These are phyloP conservation scores for Menura novaehollandiae DNA, from an alignment of 2,113 vertebrate species.

Conservation along the genomic window DNA sequence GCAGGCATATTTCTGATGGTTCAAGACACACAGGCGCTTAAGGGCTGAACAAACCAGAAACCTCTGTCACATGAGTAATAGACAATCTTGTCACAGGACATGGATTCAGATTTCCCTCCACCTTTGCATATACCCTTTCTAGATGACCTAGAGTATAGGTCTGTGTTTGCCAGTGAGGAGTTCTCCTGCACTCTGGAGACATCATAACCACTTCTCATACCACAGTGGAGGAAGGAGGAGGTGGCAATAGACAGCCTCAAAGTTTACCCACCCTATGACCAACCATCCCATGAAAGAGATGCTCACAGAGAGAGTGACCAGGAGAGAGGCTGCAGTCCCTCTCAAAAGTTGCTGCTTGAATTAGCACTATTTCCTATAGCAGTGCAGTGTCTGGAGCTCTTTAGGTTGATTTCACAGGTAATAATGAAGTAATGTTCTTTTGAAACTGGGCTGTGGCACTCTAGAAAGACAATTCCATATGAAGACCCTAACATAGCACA, in stretches of 20 bases:
- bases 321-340: neutral
- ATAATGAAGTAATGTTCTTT: neutral
- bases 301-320: fast-evolving
- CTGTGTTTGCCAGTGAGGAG: neutral
- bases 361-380: neutral
- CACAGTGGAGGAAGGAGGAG: neutral
- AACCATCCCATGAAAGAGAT: neutral
- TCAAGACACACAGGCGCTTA: neutral
- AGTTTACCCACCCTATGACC: neutral
- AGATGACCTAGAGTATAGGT: neutral
- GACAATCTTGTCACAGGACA: neutral
- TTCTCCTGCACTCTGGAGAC: neutral
- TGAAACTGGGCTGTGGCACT: neutral
- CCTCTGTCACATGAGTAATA: neutral
- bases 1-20: neutral
- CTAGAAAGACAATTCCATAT: neutral
- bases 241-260: neutral
- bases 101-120: neutral
- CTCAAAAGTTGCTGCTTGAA: neutral
- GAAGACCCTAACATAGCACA: neutral
- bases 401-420: neutral
- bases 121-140: neutral
- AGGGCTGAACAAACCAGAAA: neutral
- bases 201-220: neutral
- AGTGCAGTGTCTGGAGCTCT: neutral